phyloP scores from a whole-genome alignment of 1,140 invertebrate genomes.

The Sinonovacula constricta region DNA sequence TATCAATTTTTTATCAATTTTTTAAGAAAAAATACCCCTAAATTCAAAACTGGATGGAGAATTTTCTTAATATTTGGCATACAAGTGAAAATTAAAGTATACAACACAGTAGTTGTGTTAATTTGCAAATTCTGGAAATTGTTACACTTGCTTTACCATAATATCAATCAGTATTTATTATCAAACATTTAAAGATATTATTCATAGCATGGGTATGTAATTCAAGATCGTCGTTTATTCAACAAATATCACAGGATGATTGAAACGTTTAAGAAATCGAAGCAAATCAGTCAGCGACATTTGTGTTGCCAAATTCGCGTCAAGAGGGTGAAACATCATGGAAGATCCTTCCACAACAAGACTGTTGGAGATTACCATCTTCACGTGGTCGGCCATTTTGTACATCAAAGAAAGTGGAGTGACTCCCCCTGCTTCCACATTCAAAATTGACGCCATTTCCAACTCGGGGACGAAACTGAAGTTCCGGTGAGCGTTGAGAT shows the following conservation, averaged over 20 bases:
- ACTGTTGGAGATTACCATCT: conserved; percentile 33
- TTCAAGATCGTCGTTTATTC: not conserved
- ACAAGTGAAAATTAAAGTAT: no score
- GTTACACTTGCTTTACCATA: not conserved
- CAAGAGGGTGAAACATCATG: conserved; percentile 40
- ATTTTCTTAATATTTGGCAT: no score
- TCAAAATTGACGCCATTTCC: conserved; percentile 25
- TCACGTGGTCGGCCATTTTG: conserved; percentile 19
- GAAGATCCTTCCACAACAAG: conserved; percentile 1
- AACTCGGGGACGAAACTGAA: conserved; percentile 42
- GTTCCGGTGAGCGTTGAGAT: conserved; percentile 46
- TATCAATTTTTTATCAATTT: conserved; percentile 1
- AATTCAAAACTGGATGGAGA: no score
- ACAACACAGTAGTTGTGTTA: no score
- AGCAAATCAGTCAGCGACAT: conserved; percentile 25
- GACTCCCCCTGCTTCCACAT: conserved; percentile 37
- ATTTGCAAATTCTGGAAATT: not conserved
- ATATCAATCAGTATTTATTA: not conserved
- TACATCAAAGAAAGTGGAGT: conserved; percentile 46
- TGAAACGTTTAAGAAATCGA: conserved; percentile 10
- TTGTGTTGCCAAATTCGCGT: conserved; percentile 17
- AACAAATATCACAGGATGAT: conserved; percentile 14
- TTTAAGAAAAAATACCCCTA: not conserved
- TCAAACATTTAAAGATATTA: not conserved
- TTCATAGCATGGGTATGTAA: not conserved